Base-by-base conservation (phyloP, 1,140 invertebrate genomes). In the Drosophila pruinosa region DNA sequence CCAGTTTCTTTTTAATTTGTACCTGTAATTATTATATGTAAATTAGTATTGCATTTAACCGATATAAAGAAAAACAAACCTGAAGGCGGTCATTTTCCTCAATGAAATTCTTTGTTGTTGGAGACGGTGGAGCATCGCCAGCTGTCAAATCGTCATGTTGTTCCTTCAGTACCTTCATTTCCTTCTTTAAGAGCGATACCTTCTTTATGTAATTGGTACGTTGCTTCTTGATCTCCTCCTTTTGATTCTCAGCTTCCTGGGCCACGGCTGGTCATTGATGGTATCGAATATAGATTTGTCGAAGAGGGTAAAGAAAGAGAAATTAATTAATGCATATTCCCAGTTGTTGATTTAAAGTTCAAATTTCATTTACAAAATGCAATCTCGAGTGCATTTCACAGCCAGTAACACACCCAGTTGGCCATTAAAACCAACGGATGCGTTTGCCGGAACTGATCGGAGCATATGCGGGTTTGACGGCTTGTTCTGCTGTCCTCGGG, bases 1-100 rank as follows among this genome's bases (percentile, higher is more conserved):
- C 96, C 91, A 96, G 92, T 92, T 96, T 96, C 77, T 94, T 95
- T 91, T 96, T 95, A 63, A 97, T 96, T 93, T 96, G 95, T 89
- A 94, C 93, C 96, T 96, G 61, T 12, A 71, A 31, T 10, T 15
- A 5, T 12, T 45, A 57, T 17, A 22, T 34, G 0, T 19, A 36
- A 43, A 26, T 10, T 36, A 1, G 7, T 19, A 24, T 41, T 39
- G 12, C 0, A 39, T 17, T 6, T 39, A 1, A 17, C 7, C 8
- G 1, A 36, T 2, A 36, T 36, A 12, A 36, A 12, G 10, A 21
- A 14, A 31, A 4, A 39, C 26, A 48, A 1, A 96, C 96, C 95
- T 96, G 95, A 45, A 97, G 91, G 81, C 95, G 95, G 62, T 95
- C 94, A 90, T 96, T 96, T 91, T 96, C 95, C 78, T 95, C 95